Base-by-base conservation (phyloP, 2,888 invertebrate genomes). In the Apodemia hepburni region DNA sequence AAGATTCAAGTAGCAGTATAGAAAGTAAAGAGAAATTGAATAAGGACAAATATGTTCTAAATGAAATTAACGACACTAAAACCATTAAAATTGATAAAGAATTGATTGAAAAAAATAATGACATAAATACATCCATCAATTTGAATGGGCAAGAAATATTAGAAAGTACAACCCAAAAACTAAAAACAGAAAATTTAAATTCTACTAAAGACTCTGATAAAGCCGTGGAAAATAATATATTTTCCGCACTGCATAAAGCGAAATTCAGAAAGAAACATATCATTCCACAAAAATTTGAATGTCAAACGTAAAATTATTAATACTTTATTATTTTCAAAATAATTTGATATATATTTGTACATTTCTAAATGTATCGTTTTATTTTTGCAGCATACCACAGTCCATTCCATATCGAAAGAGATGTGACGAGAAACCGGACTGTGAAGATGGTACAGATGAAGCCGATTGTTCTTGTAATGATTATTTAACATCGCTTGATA, bases 361-460 rank as follows among this genome's bases (percentile, higher is more conserved):
- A 62, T 18, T 38, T 58, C 33, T 18, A 38, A 45, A 18, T 35
- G 3, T 22, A 12, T 61, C 17, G 7, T 18, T n/a, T 8, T 15
- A 18, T 65, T 64, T 69, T 85, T 85, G 57, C 73, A 96, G 96
- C 66, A 93, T 96, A 70, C 76, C 90, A 0, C 96, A 97, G 84
- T 86, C 84, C 9, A 93, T 97, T 64, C 86, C 94, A 0, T 80
- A 88, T 29, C 70, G 77, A 2, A 89, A 93, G 69, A 92, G 93
- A 35, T 97, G 97, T 78, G 93, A 97, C 75, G 93, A 92, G 57
- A 85, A 92, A 64, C 82, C 93, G 18, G 96, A 97, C 75, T 97
- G 97, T 78, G 96, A 97, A 82, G 97, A 97, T 84, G 95, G 95
- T 5, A 95, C 95, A 0, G 97, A 97, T 79, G 97, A 97, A 83